Base-by-base conservation (phyloP, 2,888 invertebrate species). In the Barypeithes pellucidus region DNA sequence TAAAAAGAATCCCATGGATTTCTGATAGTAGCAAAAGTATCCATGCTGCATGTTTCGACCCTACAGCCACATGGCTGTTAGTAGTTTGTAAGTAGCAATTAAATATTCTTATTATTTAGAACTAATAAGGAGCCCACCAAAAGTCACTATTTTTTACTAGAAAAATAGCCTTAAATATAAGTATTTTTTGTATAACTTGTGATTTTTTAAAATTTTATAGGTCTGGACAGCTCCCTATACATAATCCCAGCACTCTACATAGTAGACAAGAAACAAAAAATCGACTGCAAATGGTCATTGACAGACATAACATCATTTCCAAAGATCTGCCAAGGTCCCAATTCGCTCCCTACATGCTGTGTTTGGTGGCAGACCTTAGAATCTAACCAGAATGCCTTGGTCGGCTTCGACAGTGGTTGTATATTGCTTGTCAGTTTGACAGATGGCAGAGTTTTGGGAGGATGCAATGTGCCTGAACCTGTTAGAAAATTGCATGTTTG, bases 11-110 rank as follows among this genome's bases (percentile, higher is more conserved):
- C 59, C 84, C 85, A 62, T 87, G 87, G 87, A 82, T 85, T 69
- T 82, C 81, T 14, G 86, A 86, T 69, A 81, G 81, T 41, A 80
- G 81, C 59, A 86, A 86, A 80, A 69, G 86, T 41, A 89, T 93
- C 71, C 89, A 91, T 82, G 91, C 91, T 82, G 88, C 95, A 84
- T 94, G 95, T 84, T 95, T 96, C 85, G 95, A 95, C 86, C 93
- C 94, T 0, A 90, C 92, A 72, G 95, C 95, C 67, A 91, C 92
- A 47, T 94, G 94, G 94, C 87, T 94, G 24, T 86, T 94, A 22
- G 88, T 91, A 77, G 86, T 90, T 72, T 89, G 90, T 85, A 89
- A 88, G 82, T 73, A 67, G 8, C 1, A 1, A 33, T 65, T 36
- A 16, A 3, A 47, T n/a, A n/a, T n/a, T 43, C 16, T 14, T 43